Percentiles rank a stretch among this genome's conserved stretches.
These are phyloP conservation scores for Drosophila novamexicana DNA, from an alignment of 1,140 invertebrate genomes.

Conservation along the genomic window DNA sequence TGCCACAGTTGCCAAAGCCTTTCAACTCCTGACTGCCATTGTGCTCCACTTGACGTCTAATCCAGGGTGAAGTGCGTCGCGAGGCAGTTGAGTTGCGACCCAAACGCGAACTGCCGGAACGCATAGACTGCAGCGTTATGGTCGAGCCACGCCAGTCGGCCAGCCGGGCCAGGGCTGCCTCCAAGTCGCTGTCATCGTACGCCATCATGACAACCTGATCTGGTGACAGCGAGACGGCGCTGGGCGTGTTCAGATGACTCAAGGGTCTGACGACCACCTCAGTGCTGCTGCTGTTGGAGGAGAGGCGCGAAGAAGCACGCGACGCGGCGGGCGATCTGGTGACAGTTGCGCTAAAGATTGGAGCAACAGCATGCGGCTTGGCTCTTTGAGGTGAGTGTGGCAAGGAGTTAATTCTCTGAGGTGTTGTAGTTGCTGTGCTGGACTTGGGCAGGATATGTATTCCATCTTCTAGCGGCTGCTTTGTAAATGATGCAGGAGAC, in stretches of 20 bases:
- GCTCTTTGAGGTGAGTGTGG: neutral
- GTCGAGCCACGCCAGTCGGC: conserved; percentile 56
- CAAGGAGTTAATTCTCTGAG: neutral
- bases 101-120: conserved; percentile 43
- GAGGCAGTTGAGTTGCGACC: conserved; percentile 38
- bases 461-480: neutral
- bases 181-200: conserved; percentile 58
- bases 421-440: neutral
- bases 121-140: conserved; percentile 33
- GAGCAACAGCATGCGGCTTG: neutral
- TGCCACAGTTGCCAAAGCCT: conserved; percentile 4
- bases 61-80: conserved; percentile 58
- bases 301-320: conserved; percentile 32
- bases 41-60: conserved; percentile 47
- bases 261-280: conserved; percentile 60
- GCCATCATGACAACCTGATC: conserved; percentile 57
- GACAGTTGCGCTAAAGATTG: neutral
- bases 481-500: neutral
- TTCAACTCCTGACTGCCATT: conserved; percentile 27
- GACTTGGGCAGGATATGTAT: neutral
- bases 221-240: conserved; percentile 52
- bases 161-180: conserved; percentile 61
- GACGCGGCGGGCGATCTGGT: conserved; percentile 20
- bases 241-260: conserved; percentile 63
- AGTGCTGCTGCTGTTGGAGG: conserved; percentile 47